phyloP scores from a whole-genome alignment of 2,888 invertebrate species.

The Mythimna vitellina region DNA sequence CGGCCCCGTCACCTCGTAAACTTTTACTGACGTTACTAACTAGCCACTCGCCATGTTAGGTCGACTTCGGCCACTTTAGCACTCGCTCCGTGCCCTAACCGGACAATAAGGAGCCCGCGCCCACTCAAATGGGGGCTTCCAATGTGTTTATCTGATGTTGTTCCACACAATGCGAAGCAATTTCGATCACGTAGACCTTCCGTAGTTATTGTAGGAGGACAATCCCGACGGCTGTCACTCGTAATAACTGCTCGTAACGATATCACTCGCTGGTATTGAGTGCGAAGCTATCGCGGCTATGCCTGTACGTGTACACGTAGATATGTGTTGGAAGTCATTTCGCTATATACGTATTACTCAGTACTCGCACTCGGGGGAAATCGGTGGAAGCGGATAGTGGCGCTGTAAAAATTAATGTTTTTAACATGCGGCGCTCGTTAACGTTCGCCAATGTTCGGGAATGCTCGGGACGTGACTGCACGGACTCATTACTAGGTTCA shows the following conservation, averaged over 20 bases:
- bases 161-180: conserved; percentile 25
- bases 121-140: neutral
- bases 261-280: neutral
- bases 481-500: neutral
- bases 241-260: conserved; percentile 5
- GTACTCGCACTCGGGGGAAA: conserved; percentile 43
- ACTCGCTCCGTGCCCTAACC: neutral
- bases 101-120: neutral
- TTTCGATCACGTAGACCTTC: conserved; percentile 29
- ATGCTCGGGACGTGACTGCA: conserved; percentile 12
- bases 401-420: conserved; percentile 33
- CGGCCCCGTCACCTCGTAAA: conserved; percentile 22
- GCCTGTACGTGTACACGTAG: neutral
- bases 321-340: conserved; percentile 9
- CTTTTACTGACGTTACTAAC: conserved; percentile 27
- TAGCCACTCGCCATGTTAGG: conserved; percentile 7
- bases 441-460: conserved; percentile 1
- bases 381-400: conserved; percentile 22
- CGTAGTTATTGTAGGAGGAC: conserved; percentile 10
- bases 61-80: neutral
- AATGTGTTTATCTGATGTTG: conserved; percentile 8
- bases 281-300: neutral
- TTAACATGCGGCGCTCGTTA: conserved; percentile 5
- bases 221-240: conserved; percentile 6
- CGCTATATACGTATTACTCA: conserved; percentile 12